A percentile compares a stretch with the other conserved stretches of the same genome.
phyloP scores from a whole-genome alignment of 2,113 vertebrate species.

The Cinclus mexicanus region DNA sequence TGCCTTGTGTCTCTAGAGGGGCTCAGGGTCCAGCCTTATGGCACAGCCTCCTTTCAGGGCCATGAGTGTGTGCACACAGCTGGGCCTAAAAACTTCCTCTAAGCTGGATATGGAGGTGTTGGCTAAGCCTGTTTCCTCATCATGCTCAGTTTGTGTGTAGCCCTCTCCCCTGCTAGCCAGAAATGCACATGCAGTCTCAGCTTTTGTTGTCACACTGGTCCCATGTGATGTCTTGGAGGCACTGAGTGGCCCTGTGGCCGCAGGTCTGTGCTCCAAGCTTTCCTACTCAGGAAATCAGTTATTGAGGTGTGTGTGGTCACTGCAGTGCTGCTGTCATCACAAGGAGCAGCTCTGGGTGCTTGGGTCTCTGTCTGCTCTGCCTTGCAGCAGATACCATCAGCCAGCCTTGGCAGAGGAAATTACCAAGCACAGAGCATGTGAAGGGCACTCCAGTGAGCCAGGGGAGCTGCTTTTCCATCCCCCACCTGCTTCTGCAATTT shows the following conservation, averaged over 20 bases:
- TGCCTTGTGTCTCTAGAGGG: not conserved
- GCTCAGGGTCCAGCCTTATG: not conserved
- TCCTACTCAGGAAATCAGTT: not conserved
- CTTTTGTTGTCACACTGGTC: not conserved
- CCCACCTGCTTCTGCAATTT: not conserved
- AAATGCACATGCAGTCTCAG: not conserved
- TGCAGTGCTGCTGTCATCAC: not conserved
- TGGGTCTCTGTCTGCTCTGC: not conserved
- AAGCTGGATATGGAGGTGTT: not conserved
- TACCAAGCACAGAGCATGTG: not conserved
- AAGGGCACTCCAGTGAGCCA: not conserved
- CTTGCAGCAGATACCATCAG: not conserved
- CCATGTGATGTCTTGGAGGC: not conserved
- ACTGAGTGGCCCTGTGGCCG: not conserved
- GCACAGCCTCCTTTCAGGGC: not conserved
- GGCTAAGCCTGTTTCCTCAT: not conserved
- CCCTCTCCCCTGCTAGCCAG: not conserved
- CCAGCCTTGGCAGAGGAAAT: not conserved
- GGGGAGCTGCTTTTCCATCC: not conserved
- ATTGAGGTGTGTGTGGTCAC: fast-evolving
- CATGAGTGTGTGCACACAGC: not conserved
- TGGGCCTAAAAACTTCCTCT: not conserved
- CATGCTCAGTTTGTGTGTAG: not conserved
- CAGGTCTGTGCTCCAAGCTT: not conserved
- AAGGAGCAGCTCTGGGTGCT: not conserved